These are phyloP conservation scores for Chymomyza amoena DNA, from an alignment of 2,888 invertebrate species.

Conservation along the genomic window DNA sequence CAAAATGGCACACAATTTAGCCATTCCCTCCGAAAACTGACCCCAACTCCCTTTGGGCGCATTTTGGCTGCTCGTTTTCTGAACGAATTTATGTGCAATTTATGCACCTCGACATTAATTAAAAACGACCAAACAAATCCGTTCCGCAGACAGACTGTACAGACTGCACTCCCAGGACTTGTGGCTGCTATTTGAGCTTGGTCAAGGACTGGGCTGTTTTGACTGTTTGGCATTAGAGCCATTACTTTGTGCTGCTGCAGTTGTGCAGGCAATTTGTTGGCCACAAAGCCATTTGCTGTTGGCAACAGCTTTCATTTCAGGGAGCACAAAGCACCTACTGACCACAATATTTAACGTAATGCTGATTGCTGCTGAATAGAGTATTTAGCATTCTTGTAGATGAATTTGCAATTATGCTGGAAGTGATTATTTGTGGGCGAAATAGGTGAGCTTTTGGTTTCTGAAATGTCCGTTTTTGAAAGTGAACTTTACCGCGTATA, in stretches of 20 bases:
- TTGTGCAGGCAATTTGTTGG: not conserved
- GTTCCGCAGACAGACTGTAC: not conserved
- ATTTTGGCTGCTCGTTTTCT: not conserved
- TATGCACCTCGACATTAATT: constrained; percentile 58
- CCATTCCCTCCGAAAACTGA: not conserved
- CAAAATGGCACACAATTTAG: not conserved
- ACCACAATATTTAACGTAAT: not conserved
- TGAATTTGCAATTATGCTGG: not conserved
- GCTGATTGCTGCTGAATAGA: no score
- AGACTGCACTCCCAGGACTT: not conserved
- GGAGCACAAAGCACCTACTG: not conserved
- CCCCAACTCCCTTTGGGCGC: not conserved
- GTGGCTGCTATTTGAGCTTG: not conserved
- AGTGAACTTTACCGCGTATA: no score
- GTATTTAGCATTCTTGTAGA: no score
- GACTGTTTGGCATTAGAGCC: not conserved
- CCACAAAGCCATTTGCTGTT: not conserved
- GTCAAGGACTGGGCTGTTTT: not conserved
- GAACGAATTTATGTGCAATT: constrained; percentile 46
- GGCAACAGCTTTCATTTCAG: not conserved
- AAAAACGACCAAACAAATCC: constrained; percentile 50
- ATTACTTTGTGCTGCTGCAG: not conserved
- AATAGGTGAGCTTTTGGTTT: not conserved
- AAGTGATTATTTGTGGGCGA: not conserved
- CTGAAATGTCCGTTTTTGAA: no score